A percentile compares a stretch with the other conserved stretches of the same genome.
phyloP scores from a whole-genome alignment of 1,140 invertebrate species.

The Schmidtea mediterranea region DNA sequence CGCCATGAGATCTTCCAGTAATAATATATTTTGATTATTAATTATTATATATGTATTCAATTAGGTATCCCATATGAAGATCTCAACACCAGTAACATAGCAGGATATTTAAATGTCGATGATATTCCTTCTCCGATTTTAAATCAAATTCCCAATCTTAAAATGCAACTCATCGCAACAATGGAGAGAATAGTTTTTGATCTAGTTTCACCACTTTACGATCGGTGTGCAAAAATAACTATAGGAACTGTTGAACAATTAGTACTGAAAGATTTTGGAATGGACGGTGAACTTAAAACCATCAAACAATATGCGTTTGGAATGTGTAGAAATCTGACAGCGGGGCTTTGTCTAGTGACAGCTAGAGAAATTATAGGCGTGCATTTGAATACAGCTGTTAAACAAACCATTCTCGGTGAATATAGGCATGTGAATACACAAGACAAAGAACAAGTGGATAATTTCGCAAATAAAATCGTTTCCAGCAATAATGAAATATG shows the following conservation, averaged over 20 bases:
- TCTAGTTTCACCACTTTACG: conserved; percentile 70
- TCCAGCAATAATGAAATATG: conserved; percentile 83
- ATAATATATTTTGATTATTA: not conserved
- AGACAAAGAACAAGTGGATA: conserved; percentile 31
- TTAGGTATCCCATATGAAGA: conserved; percentile 3
- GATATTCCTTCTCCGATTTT: conserved; percentile 35
- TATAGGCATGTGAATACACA: too few species aligned
- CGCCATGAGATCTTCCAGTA: not conserved
- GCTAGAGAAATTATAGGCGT: conserved; percentile 61
- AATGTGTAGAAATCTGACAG: conserved; percentile 84
- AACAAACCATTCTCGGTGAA: conserved; percentile 53
- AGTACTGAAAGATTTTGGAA: conserved; percentile 81
- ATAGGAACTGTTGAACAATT: conserved; percentile 80
- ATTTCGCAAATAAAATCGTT: conserved; percentile 48
- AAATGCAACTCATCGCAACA: conserved; percentile 51
- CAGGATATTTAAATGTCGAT: not conserved
- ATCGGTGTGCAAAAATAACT: conserved; percentile 77
- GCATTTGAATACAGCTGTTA: conserved; percentile 57
- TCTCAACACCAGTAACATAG: not conserved
- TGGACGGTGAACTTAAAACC: conserved; percentile 69
- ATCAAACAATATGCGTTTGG: too few species aligned
- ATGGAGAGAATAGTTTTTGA: conserved; percentile 77
- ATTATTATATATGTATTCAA: not conserved
- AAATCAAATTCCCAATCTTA: conserved; percentile 59
- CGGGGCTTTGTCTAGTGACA: conserved; percentile 92